A percentile compares a stretch with the other conserved stretches of the same genome.
Evolutionary conservation across 2,113 vertebrate species (phyloP).

Genomic region (Mus spicilegus): DNA sequence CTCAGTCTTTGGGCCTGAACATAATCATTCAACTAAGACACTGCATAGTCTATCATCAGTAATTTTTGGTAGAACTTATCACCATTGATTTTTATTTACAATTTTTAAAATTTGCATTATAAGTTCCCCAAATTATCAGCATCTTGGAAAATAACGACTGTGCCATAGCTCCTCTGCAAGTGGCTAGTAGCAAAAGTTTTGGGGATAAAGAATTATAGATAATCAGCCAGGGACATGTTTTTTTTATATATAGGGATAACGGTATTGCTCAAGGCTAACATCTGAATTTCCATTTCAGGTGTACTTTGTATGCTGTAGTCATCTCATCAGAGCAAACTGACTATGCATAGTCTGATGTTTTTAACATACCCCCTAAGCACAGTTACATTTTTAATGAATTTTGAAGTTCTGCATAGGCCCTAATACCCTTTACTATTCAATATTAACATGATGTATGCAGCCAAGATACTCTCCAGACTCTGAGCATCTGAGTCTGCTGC

Average conservation of each 20-base stretch:
- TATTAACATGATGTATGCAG: background rate
- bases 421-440: background rate
- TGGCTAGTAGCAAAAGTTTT: accelerated
- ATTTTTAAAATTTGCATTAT: background rate
- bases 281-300: background rate
- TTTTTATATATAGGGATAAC: background rate
- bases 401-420: background rate
- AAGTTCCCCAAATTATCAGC: background rate
- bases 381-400: conserved; percentile 18
- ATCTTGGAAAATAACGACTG: background rate
- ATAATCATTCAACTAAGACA: background rate
- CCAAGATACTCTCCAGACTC: background rate
- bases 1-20: background rate
- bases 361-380: background rate
- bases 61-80: background rate
- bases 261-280: background rate
- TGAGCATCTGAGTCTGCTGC: background rate
- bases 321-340: background rate
- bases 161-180: background rate
- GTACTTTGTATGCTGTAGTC: background rate
- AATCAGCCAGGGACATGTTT: background rate
- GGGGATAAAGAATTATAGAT: background rate
- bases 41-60: background rate
- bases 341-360: background rate
- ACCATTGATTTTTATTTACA: background rate